These are phyloP conservation scores for Geopemphigus sp. DNA, from an alignment of 1,140 invertebrate species.

Conservation along the genomic window DNA sequence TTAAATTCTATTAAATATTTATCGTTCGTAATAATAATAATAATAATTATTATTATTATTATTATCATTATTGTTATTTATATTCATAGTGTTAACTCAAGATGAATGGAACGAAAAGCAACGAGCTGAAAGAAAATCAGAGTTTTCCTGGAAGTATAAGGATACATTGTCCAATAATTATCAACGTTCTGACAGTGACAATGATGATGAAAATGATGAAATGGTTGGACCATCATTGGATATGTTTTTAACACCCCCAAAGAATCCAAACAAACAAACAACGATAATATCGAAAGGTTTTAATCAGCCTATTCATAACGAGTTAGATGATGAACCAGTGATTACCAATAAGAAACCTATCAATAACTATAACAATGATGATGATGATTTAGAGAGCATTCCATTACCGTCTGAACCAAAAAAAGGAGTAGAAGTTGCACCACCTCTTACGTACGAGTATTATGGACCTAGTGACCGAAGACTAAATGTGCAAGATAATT, in stretches of 20 bases:
- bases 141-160: slow-evolving; percentile 65
- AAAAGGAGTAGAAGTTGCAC: slow-evolving; percentile 61
- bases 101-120: slow-evolving; percentile 77
- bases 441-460: slow-evolving; percentile 65
- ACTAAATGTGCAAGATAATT: not conserved
- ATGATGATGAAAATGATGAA: not conserved
- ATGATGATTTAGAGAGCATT: slow-evolving; percentile 20
- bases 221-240: slow-evolving; percentile 52
- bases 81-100: slow-evolving; percentile 64
- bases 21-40: not conserved
- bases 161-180: not conserved
- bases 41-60: not conserved
- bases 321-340: slow-evolving; percentile 33
- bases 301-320: slow-evolving; percentile 26
- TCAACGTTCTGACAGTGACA: not conserved
- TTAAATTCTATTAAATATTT: not conserved
- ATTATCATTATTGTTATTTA: slow-evolving; percentile 11
- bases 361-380: not conserved
- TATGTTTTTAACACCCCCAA: slow-evolving; percentile 51
- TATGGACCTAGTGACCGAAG: slow-evolving; percentile 57
- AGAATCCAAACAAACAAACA: slow-evolving; percentile 38
- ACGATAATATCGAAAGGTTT: not conserved
- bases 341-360: not conserved
- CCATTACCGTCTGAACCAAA: slow-evolving; percentile 20
- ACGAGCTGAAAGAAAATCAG: slow-evolving; percentile 63